Percentiles rank a stretch among this genome's conserved stretches.
Evolutionary conservation across 2,113 vertebrate genomes (phyloP).

Genomic region (Chroicocephalus ridibundus): DNA sequence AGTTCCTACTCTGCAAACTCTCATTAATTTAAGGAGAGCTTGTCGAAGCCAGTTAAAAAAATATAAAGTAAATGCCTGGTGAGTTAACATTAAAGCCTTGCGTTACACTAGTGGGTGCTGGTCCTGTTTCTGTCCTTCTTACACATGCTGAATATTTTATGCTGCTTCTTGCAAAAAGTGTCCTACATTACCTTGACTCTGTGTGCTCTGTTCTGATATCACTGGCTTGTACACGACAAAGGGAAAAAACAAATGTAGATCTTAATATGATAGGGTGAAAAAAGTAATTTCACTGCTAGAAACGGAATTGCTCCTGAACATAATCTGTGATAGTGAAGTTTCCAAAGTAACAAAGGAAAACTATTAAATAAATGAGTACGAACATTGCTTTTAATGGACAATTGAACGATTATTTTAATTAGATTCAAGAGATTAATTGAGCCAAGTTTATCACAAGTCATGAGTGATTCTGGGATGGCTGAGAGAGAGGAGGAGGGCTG

Average conservation of each 20-base stretch:
- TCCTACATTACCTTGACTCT: background rate
- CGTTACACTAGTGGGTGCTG: accelerated
- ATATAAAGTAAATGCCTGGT: background rate
- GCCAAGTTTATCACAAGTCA: background rate
- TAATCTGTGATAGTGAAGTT: background rate
- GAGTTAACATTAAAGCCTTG: background rate
- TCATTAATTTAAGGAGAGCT: background rate
- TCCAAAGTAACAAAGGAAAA: background rate
- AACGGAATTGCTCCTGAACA: background rate
- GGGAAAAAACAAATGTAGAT: background rate
- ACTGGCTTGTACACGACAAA: background rate
- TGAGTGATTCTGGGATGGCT: background rate
- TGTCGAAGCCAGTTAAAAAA: background rate
- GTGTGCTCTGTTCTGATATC: background rate
- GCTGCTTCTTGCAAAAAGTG: background rate
- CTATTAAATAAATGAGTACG: background rate
- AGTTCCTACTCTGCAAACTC: background rate
- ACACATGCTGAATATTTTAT: background rate
- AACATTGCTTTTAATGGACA: background rate
- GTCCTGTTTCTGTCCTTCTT: background rate
- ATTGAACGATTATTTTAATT: background rate
- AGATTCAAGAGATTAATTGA: background rate
- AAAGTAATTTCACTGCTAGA: background rate
- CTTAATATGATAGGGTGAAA: background rate
- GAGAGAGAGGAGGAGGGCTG: background rate